These are phyloP conservation scores for Vanessa cardui DNA, from an alignment of 2,888 invertebrate genomes.

Conservation along the genomic window DNA sequence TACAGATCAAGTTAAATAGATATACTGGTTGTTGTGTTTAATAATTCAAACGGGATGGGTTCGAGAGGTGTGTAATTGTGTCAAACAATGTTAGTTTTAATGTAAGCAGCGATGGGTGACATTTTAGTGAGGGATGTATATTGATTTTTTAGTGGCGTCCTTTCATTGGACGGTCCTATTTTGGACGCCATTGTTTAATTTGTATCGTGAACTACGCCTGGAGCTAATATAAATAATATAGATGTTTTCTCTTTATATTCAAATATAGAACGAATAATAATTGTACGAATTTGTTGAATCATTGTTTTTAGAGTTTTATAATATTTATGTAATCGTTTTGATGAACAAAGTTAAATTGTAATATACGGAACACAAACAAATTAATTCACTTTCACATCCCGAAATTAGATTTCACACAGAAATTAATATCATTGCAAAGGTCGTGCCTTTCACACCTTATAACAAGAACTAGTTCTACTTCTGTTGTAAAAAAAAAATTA, in stretches of 20 bases:
- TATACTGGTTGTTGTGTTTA: conserved; percentile 60
- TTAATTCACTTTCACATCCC: conserved; percentile 40
- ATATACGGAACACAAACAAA: background rate
- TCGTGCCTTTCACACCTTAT: conserved; percentile 60
- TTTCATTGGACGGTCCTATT: conserved; percentile 23
- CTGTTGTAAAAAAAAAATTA: conserved; percentile 31
- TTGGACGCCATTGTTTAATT: conserved; percentile 18
- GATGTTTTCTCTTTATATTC: background rate
- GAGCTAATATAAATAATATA: conserved; percentile 17
- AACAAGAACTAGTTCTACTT: conserved; percentile 46
- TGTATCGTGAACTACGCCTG: background rate
- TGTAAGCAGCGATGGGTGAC: conserved; percentile 60
- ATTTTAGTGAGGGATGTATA: conserved; percentile 68
- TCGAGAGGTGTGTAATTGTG: conserved; percentile 76
- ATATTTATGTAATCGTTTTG: background rate
- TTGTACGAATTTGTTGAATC: background rate
- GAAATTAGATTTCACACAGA: conserved; percentile 52
- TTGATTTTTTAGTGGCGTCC: conserved; percentile 53
- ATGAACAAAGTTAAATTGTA: background rate
- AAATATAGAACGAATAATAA: background rate
- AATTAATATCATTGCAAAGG: conserved; percentile 56
- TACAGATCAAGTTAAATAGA: conserved; percentile 51
- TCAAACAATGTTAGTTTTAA: conserved; percentile 78
- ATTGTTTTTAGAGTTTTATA: background rate
- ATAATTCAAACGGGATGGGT: conserved; percentile 72